Conservation (phyloP, 1,140 invertebrate species). For the Drosophila malerkotliana region DNA sequence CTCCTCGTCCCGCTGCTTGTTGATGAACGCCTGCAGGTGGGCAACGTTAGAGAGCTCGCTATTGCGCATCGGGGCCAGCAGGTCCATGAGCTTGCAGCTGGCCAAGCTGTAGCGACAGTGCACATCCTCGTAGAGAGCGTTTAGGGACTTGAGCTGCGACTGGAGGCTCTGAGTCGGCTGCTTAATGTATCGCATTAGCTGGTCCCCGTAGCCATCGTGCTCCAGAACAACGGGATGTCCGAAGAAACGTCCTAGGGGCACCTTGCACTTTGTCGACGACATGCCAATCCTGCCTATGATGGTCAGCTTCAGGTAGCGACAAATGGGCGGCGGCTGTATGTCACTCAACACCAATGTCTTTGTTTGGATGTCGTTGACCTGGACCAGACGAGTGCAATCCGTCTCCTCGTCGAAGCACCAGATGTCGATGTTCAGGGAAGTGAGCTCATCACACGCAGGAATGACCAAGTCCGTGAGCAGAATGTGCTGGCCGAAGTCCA, state of each 20-base stretch:
- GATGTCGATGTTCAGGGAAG: slow-evolving; percentile 94
- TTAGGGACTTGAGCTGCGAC: slow-evolving; percentile 73
- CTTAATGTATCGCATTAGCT: slow-evolving; percentile 72
- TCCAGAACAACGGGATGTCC: slow-evolving; percentile 93
- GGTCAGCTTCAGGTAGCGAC: slow-evolving; percentile 94
- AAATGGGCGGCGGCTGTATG: slow-evolving; percentile 94
- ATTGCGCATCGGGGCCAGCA: slow-evolving; percentile 90
- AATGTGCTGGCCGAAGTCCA: slow-evolving; percentile 94
- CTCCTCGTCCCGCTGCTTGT: slow-evolving; percentile 87
- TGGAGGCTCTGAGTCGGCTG: slow-evolving; percentile 58
- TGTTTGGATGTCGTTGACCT: slow-evolving; percentile 92
- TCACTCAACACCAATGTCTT: slow-evolving; percentile 93
- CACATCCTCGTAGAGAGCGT: slow-evolving; percentile 89
- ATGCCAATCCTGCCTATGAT: slow-evolving; percentile 95
- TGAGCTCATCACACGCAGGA: slow-evolving; percentile 93
- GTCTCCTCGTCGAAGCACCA: slow-evolving; percentile 93
- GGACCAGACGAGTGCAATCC: slow-evolving; percentile 93
- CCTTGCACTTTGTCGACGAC: slow-evolving; percentile 94
- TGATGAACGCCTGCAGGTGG: slow-evolving; percentile 92
- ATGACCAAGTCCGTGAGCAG: slow-evolving; percentile 94
- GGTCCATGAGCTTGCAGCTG: slow-evolving; percentile 90
- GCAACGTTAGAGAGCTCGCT: slow-evolving; percentile 91
- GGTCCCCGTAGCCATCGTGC: slow-evolving; percentile 87
- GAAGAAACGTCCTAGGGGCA: slow-evolving; percentile 96
- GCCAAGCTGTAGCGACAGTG: slow-evolving; percentile 93